Evolutionary conservation across 37 sponge, comb jelly and placozoan genomes (phyloP).

Genomic region (Corticium candelabrum): DNA sequence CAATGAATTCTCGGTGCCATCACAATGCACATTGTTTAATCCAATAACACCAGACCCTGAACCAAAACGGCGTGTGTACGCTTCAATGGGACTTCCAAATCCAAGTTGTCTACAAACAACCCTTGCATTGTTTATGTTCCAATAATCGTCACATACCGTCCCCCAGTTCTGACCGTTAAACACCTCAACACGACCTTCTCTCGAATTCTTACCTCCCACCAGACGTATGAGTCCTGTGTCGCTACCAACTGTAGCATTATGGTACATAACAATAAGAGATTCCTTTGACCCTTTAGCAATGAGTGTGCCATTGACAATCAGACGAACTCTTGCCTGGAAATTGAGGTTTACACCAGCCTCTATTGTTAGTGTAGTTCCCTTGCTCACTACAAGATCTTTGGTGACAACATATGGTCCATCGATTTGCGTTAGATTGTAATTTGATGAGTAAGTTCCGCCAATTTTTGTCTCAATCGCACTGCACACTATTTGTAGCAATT

Average conservation of each 20-base stretch:
- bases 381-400: neutral
- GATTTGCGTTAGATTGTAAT: neutral
- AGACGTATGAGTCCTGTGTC: neutral
- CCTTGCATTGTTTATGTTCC: neutral
- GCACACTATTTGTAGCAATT: no score
- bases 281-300: neutral
- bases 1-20: neutral
- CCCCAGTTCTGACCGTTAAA: neutral
- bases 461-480: neutral
- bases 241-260: neutral
- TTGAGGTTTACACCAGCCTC: neutral
- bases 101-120: neutral
- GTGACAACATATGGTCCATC: neutral
- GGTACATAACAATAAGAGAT: neutral
- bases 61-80: neutral
- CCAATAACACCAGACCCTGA: neutral
- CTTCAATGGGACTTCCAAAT: neutral
- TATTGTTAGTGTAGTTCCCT: neutral
- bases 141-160: neutral
- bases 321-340: constrained; percentile 1
- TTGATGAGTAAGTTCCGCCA: neutral
- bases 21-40: neutral
- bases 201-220: neutral
- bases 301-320: neutral
- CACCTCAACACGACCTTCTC: neutral